A percentile compares a stretch with the other conserved stretches of the same genome.
Conservation (phyloP, 2,113 vertebrate genomes). For the Atherinomorus stipes region DNA sequence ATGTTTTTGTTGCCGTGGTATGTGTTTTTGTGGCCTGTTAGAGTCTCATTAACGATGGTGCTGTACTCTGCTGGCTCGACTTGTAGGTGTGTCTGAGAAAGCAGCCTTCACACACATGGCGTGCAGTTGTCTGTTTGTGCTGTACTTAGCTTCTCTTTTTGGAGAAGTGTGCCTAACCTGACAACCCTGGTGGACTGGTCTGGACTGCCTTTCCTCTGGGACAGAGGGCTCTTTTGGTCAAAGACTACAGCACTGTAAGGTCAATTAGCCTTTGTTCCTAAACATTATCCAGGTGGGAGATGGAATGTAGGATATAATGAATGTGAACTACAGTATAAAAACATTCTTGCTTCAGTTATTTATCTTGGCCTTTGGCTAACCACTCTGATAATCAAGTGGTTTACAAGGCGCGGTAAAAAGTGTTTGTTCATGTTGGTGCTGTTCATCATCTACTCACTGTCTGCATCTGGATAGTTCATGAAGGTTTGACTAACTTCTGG, state of each 20-base stretch:
- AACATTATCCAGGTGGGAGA: background rate
- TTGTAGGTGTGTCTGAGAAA: constrained; percentile 51
- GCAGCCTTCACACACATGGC: constrained; percentile 27
- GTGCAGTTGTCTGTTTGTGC: constrained; percentile 24
- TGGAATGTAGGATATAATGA: constrained; percentile 15
- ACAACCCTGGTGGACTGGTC: constrained; percentile 64
- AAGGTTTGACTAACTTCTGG: constrained; percentile 23
- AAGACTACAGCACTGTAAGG: background rate
- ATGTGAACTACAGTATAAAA: background rate
- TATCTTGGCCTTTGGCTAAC: background rate
- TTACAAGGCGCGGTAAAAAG: constrained; percentile 41
- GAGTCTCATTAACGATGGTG: constrained; percentile 34
- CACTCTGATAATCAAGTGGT: background rate
- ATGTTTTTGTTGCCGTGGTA: constrained; percentile 43
- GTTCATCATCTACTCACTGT: constrained; percentile 25
- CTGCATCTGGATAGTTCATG: constrained; percentile 15
- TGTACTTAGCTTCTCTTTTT: constrained; percentile 23
- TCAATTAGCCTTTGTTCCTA: background rate
- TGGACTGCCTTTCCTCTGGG: constrained; percentile 15
- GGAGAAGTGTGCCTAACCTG: constrained; percentile 51
- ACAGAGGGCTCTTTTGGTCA: background rate
- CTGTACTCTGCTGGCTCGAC: constrained; percentile 7
- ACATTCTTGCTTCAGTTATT: background rate
- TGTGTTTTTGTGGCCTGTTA: constrained; percentile 38
- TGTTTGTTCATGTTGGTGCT: background rate